Evolutionary conservation across 2,888 invertebrate genomes (phyloP).

Genomic region (Ophion ellenae): DNA sequence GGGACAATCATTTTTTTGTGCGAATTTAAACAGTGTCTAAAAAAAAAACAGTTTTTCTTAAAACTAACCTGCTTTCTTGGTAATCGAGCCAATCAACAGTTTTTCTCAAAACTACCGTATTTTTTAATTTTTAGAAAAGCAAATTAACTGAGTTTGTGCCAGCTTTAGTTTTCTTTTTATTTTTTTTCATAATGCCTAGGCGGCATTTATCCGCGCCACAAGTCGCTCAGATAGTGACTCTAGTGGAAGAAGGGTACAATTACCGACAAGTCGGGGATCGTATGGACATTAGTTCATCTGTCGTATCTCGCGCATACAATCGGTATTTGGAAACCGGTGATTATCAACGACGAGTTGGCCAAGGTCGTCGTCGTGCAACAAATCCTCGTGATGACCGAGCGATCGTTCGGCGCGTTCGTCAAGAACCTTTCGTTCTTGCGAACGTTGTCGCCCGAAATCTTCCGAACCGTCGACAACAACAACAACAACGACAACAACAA

Average conservation of each 20-base stretch:
- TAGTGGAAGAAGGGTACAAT: background rate
- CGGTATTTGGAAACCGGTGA: background rate
- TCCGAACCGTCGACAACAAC: conserved; percentile 1
- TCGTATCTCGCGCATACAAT: conserved; percentile 40
- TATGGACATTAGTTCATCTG: conserved; percentile 16
- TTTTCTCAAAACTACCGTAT: too few relatives aligned
- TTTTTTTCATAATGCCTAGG: too few relatives aligned
- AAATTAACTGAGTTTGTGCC: too few relatives aligned
- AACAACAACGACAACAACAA: conserved; percentile 42
- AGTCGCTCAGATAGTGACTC: too few relatives aligned
- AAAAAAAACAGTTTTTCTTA: too few relatives aligned
- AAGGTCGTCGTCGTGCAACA: conserved; percentile 59
- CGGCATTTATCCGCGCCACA: too few relatives aligned
- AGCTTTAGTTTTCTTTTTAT: too few relatives aligned
- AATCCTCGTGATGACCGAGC: conserved; percentile 21
- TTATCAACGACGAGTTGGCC: conserved; percentile 43
- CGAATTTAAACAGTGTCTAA: too few relatives aligned
- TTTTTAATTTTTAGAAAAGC: too few relatives aligned
- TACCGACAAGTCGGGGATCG: background rate
- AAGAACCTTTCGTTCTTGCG: conserved; percentile 39
- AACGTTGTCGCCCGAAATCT: conserved; percentile 22
- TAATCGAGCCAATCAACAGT: too few relatives aligned
- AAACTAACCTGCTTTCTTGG: too few relatives aligned
- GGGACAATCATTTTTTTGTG: too few relatives aligned
- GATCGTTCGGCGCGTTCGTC: conserved; percentile 50